These are phyloP conservation scores for Sinodicranocentrus sp. DNA, from an alignment of 2,888 invertebrate species.

Conservation along the genomic window DNA sequence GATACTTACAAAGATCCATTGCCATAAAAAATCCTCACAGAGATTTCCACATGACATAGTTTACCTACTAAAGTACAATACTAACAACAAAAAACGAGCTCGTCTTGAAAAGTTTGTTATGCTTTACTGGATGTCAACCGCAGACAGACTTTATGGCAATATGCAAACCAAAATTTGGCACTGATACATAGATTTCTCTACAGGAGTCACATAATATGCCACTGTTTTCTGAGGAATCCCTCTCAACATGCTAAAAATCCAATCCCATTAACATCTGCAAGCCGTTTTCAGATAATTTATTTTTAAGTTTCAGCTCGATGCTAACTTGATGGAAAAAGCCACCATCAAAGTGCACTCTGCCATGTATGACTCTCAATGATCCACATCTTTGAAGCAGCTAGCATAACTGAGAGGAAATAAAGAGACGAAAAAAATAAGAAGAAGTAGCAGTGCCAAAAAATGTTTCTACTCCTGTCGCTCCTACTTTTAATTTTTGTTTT, in stretches of 20 bases:
- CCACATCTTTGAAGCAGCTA: not conserved
- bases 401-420: no score
- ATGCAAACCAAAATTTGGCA: conserved; percentile 49
- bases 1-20: not conserved
- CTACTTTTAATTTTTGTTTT: conserved; percentile 25
- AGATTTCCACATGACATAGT: conserved; percentile 29
- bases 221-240: conserved; percentile 14
- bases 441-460: conserved; percentile 44
- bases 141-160: conserved; percentile 44
- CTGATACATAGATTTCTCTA: conserved; percentile 12
- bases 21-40: not conserved
- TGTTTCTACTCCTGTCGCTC: conserved; percentile 44
- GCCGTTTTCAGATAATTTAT: conserved; percentile 54
- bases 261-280: conserved; percentile 53
- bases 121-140: conserved; percentile 54
- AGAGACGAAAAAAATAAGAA: not conserved
- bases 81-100: conserved; percentile 10
- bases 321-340: conserved; percentile 18
- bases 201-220: no score
- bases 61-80: conserved; percentile 22
- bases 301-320: conserved; percentile 25
- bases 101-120: conserved; percentile 20
- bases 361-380: conserved; percentile 45
- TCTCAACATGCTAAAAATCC: conserved; percentile 44
- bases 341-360: conserved; percentile 25